Conservation (phyloP, 2,797 vertebrate genomes). For the Nyctibius grandis region DNA sequence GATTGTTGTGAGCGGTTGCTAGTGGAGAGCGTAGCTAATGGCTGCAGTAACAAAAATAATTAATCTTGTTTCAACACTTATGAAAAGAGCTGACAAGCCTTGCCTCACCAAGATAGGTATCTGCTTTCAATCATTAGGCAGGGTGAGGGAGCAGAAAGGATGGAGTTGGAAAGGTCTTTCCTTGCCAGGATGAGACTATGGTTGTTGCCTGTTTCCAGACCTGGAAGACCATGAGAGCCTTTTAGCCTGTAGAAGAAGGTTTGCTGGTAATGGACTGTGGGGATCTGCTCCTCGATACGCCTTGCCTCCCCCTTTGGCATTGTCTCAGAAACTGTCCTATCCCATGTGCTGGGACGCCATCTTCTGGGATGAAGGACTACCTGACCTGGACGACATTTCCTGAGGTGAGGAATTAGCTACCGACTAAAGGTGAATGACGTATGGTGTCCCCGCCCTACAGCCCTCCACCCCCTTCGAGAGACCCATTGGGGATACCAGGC, state of each 20-base stretch:
- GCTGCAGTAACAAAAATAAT: neutral
- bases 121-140: neutral
- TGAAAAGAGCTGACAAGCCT: neutral
- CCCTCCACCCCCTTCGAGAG: no score
- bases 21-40: neutral
- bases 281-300: no score
- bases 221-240: neutral
- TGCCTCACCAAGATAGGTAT: neutral
- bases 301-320: no score
- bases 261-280: neutral
- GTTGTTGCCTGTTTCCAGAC: neutral
- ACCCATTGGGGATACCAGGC: no score
- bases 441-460: no score
- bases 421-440: no score
- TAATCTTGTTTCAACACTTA: neutral
- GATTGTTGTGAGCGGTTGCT: neutral
- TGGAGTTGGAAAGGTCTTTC: neutral
- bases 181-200: neutral
- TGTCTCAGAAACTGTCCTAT: no score
- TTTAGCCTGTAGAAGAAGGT: neutral
- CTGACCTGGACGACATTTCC: no score
- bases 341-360: no score
- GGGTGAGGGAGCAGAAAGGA: neutral
- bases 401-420: no score
- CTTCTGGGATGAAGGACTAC: no score